Conservation (phyloP, 2,888 invertebrate genomes). For the Lampropteryx suffumata region DNA sequence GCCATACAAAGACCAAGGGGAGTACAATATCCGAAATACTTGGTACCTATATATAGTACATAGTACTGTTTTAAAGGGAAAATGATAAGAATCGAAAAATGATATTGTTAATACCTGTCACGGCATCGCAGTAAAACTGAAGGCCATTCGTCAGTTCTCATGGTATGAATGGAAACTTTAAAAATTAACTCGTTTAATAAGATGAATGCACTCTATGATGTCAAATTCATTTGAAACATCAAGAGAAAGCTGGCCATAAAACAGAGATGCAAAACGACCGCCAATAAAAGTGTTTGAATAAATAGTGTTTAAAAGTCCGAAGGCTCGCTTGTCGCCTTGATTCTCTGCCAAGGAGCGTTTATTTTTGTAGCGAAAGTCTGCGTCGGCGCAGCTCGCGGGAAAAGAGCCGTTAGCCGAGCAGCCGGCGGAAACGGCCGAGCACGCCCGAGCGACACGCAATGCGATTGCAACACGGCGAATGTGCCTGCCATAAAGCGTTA, state of each 20-base stretch:
- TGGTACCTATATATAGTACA: no score
- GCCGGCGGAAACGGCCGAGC: slow-evolving; percentile 63
- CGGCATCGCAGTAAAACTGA: slow-evolving; percentile 9
- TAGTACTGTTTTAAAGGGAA: no score
- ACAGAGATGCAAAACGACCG: slow-evolving; percentile 43
- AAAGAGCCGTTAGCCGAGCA: slow-evolving; percentile 77
- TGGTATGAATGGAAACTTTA: not conserved
- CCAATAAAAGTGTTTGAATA: slow-evolving; percentile 67
- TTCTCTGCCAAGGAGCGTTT: slow-evolving; percentile 80
- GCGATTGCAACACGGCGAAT: slow-evolving; percentile 56
- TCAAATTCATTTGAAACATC: slow-evolving; percentile 14
- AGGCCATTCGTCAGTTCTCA: slow-evolving; percentile 2
- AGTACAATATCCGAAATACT: no score
- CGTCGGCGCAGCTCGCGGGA: slow-evolving; percentile 52
- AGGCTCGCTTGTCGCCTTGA: slow-evolving; percentile 79
- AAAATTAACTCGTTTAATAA: not conserved
- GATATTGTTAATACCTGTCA: not conserved
- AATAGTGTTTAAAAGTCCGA: slow-evolving; percentile 63
- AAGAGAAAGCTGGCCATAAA: slow-evolving; percentile 20
- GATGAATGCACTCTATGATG: slow-evolving; percentile 5
- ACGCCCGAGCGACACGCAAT: slow-evolving; percentile 51
- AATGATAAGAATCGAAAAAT: not conserved
- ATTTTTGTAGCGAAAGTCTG: slow-evolving; percentile 80
- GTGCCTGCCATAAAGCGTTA: slow-evolving; percentile 36
- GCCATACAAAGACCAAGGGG: no score